Base-by-base conservation (phyloP, 2,113 vertebrate species). In the Heloderma charlesbogerti region DNA sequence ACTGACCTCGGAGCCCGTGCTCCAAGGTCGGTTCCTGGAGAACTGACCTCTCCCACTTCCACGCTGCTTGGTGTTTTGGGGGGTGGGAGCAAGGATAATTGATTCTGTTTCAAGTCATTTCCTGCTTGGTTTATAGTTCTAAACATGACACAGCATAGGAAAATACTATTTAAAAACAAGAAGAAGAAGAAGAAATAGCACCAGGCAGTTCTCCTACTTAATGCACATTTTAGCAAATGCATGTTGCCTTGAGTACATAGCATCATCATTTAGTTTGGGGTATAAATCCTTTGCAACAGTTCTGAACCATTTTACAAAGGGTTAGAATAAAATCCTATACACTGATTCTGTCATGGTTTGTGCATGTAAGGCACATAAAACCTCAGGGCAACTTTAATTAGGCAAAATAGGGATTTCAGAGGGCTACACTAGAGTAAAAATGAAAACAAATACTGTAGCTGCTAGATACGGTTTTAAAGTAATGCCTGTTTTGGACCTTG, bases 201-300 rank as follows among this genome's bases (percentile, higher is more conserved):
- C 27, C 69, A 83, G 48, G n/a, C 78, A 71, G 63, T 74, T 82
- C 79, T n/a, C 60, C 29, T 34, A 25, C 88, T 89, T 84, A 63
- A 84, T 84, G 60, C 4, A 16, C 72, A 66, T 85, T 84, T 78
- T 84, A 85, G 81, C 43, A 85, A 90, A 48, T 90, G 43, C 57
- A 48, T n/a, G 22, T 84, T 90, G 71, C 89, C 89, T 85, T 25
- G 54, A 78, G 71, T 77, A 66, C 81, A 51, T 8, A 3, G 9
- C 54, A 57, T 43, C 4, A 80, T 29, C 45, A 71, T 3, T 63
- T 31, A 16, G 43, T 78, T 4, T 16, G 48, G 63, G 29, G 13
- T n/a, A n/a, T 92, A 71, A 71, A 0, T 40, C 74, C 18, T 51
- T 54, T 37, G 43, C 66, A 7, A 90, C 80, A 51, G 20, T n/a